Evolutionary conservation across 2,888 invertebrate genomes (phyloP), one percentile per base, ranked within the genome.

Genomic region (Dryobota labecula): DNA sequence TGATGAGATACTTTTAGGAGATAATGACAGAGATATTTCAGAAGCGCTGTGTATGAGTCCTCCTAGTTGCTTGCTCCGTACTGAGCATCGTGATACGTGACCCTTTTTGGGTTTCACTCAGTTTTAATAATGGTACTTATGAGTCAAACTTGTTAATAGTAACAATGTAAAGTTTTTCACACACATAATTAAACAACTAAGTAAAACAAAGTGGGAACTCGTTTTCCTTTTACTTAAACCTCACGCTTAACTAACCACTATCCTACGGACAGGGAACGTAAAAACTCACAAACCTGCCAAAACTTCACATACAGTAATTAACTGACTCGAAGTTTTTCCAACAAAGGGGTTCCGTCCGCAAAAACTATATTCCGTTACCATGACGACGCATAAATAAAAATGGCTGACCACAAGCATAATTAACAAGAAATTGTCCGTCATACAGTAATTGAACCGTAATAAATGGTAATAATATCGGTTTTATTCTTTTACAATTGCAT

Each of bases 251-350:
- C 80, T 80, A 83, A 72, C 76, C 57, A 57, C 67, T 27, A 64
- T 56, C 64, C 61, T 58, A 76, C 76, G 67, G 61, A 56, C 74
- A 75, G 64, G 45, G 80, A 70, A 81, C 78, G 78, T 84, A 81
- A 89, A 89, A 90, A 89, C 90, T 88, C 87, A 78, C 82, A 81
- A 79, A 83, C 90, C 87, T 88, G 87, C 90, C 84, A 90, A 83
- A 90, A 92, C 87, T 92, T 92, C 86, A 85, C 84, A 83, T 84
- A 83, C 85, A 84, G 88, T 93, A 94, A 94, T 94, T 94, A 94
- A 90, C 92, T 90, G 90, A 88, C 84, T 84, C 88, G 82, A 91
- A 93, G 89, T 93, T 94, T 92, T 89, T 88, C 85, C 85, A 88
- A 89, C 89, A 89, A 90, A 91, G 90, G 90, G 89, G 87, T 78